A percentile compares a stretch with the other conserved stretches of the same genome.
phyloP scores from a whole-genome alignment of 2,797 vertebrate genomes.

The Chromobotia macracanthus region DNA sequence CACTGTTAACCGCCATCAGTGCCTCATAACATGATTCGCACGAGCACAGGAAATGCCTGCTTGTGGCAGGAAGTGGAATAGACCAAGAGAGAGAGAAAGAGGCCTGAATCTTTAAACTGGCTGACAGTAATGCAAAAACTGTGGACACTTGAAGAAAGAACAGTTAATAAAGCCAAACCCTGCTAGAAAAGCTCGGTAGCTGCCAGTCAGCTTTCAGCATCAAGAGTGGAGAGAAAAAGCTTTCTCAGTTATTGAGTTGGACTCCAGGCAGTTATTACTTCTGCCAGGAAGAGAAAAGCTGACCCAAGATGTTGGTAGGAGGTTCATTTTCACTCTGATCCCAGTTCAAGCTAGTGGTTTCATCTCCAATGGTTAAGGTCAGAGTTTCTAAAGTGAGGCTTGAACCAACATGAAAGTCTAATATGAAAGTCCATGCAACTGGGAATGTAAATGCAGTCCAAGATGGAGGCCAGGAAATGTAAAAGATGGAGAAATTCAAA shows the following conservation, averaged over 20 bases:
- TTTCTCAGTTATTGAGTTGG: constrained; percentile 26
- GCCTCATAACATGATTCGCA: constrained; percentile 37
- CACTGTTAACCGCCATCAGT: constrained; percentile 20
- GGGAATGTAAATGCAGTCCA: not conserved
- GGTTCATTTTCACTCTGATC: constrained; percentile 18
- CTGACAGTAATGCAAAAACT: constrained; percentile 39
- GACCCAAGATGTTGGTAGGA: constrained; percentile 23
- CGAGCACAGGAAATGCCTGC: constrained; percentile 54
- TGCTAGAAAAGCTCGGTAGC: constrained; percentile 42
- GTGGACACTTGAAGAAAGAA: constrained; percentile 43
- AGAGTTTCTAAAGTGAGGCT: not conserved
- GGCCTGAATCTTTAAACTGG: constrained; percentile 41
- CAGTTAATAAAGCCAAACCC: constrained; percentile 23
- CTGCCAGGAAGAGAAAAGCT: constrained; percentile 29
- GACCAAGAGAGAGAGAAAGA: constrained; percentile 27
- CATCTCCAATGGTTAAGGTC: constrained; percentile 6
- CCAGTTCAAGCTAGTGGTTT: constrained; percentile 7
- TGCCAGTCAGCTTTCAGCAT: constrained; percentile 12
- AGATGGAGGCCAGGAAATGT: not conserved
- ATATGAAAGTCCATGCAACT: not conserved
- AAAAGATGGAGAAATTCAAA: not conserved
- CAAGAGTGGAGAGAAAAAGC: constrained; percentile 4
- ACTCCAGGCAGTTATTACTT: constrained; percentile 28
- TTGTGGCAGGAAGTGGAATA: constrained; percentile 59
- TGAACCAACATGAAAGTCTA: not conserved